phyloP scores from a whole-genome alignment of 2,888 invertebrate species.

The Callyntrura guangdongensis region DNA sequence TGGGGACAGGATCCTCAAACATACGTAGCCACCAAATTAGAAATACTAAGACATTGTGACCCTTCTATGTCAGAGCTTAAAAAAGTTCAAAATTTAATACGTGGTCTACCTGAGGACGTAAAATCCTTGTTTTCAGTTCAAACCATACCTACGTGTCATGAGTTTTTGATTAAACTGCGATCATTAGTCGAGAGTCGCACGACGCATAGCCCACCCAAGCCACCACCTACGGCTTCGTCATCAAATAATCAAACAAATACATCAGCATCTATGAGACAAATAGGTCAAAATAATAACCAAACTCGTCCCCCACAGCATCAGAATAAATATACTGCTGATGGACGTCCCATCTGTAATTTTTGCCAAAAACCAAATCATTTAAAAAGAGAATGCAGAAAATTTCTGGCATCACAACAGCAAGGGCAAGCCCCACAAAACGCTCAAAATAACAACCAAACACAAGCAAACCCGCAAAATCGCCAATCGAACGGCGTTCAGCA shows the following conservation, averaged over 20 bases:
- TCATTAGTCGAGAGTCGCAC: background rate
- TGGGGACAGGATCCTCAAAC: background rate
- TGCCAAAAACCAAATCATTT: no score
- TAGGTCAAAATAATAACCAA: background rate
- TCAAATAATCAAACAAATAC: background rate
- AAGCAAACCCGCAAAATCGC: no score
- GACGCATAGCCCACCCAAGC: background rate
- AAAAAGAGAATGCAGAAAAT: no score
- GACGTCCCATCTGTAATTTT: no score
- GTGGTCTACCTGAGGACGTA: conserved; percentile 17
- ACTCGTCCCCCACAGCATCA: no score
- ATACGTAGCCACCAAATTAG: background rate
- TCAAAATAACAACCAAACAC: background rate
- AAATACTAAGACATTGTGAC: background rate
- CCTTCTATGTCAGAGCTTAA: background rate
- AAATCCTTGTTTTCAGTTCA: background rate
- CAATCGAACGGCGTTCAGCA: no score
- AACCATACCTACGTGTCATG: background rate
- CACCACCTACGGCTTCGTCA: background rate
- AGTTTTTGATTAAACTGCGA: background rate
- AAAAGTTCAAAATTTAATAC: conserved; percentile 1
- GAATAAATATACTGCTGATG: no score
- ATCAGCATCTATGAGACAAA: background rate
- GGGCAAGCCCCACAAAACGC: no score
- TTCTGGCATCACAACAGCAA: no score